Base-by-base conservation (phyloP, 2,888 invertebrate genomes). In the Plutella xylostella region DNA sequence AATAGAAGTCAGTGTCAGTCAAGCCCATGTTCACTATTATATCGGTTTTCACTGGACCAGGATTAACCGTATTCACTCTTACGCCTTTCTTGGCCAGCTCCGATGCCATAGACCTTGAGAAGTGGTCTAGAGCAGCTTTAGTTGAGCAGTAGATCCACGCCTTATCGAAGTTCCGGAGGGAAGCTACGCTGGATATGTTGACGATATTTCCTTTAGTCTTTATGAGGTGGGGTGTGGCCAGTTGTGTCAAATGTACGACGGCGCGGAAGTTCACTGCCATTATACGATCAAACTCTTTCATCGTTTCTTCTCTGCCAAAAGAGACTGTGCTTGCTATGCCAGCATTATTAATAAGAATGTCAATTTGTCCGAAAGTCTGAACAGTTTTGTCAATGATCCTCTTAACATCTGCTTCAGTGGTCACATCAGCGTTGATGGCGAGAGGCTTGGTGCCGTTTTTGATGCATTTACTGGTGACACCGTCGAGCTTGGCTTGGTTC, bases 211-310 rank as follows among this genome's bases (percentile, higher is more conserved):
- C 39, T 14, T 39, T 39, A 5, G 22, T 39, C 39, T 39, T 57
- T 56, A n/a, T 25, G 12, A 39, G 39, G 14, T 39, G 25, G n/a
- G 39, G 94, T 0, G 91, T 89, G 40, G 91, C 90, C 48, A 92
- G 63, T 85, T 88, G 89, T 0, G 92, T 93, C 51, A 94, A 65
- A 34, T 89, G 85, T 58, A 88, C 90, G 12, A 90, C 65, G 1
- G 89, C 79, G 54, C 33, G 33, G 11, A 33, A 15, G 14, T 33
- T 33, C 33, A 33, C 6, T n/a, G 4, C 33, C 6, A 33, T 33
- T 15, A 33, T 15, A 3, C 14, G 7, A 15, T 33, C 33, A 15
- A 33, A 33, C 2, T 7, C 15, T 14, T 33, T 33, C 14, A 33
- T 14, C 6, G 33, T 3, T 2, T 11, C 11, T 11, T 33, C 33